Conservation (phyloP, 2,888 invertebrate species). For the Listrodromus nycthemerus region DNA sequence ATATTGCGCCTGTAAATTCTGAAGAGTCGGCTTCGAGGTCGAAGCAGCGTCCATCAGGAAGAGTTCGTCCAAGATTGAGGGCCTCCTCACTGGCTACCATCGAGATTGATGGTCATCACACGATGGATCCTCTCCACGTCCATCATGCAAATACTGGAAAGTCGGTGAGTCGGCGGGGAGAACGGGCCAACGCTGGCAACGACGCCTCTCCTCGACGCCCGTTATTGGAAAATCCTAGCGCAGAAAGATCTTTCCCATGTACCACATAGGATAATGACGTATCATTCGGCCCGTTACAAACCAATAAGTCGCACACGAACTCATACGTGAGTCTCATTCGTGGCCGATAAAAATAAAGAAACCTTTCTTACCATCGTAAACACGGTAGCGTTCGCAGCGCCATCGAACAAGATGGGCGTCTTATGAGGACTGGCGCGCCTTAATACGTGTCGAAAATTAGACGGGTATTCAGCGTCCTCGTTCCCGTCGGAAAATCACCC, state of each 20-base stretch:
- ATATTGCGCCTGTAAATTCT: conserved; percentile 48
- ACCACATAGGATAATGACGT: conserved; percentile 71
- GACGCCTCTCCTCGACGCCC: conserved; percentile 15
- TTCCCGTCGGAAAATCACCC: no score
- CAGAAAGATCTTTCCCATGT: conserved; percentile 68
- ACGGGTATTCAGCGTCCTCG: no score
- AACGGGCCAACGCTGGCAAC: conserved; percentile 20
- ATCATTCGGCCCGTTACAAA: conserved; percentile 69
- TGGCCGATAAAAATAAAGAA: conserved; percentile 20
- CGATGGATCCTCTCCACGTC: conserved; percentile 44
- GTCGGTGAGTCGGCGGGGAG: not conserved
- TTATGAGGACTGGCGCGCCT: no score
- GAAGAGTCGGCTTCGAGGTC: conserved; percentile 22
- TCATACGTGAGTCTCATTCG: conserved; percentile 58
- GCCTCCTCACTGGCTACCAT: conserved; percentile 9
- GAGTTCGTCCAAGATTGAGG: conserved; percentile 26
- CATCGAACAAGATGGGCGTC: no score
- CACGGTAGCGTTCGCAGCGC: not conserved
- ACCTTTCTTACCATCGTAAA: conserved; percentile 4
- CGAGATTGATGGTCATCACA: conserved; percentile 53
- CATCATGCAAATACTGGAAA: conserved; percentile 47
- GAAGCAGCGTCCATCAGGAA: conserved; percentile 45
- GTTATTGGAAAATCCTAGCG: conserved; percentile 65
- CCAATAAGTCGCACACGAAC: conserved; percentile 62
- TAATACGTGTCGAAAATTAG: no score